Conservation (phyloP, 1,140 invertebrate genomes). For the Pseudobourletiella spinata region DNA sequence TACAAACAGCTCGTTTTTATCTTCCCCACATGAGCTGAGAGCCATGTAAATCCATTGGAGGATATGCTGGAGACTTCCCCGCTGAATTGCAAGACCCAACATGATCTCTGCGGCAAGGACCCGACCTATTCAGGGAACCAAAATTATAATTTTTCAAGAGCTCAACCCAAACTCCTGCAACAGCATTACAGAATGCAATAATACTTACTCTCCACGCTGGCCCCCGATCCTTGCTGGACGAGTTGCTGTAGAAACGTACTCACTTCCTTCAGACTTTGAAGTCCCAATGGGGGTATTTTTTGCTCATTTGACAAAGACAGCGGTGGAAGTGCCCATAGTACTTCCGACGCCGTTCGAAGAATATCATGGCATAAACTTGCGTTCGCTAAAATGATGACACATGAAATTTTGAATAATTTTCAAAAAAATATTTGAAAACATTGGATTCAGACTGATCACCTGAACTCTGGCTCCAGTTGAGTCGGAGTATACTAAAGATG, state of each 20-base stretch:
- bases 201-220: slow-evolving; percentile 45
- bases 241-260: slow-evolving; percentile 49
- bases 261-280: slow-evolving; percentile 48
- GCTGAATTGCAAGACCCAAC: slow-evolving; percentile 50
- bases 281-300: slow-evolving; percentile 50
- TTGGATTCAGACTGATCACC: no score
- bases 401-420: no score
- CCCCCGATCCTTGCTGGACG: slow-evolving; percentile 46
- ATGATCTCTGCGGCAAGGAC: slow-evolving; percentile 50
- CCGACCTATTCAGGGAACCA: no score
- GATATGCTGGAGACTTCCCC: slow-evolving; percentile 53
- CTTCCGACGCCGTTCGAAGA: slow-evolving; percentile 49
- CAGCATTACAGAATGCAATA: neutral
- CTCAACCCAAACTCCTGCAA: no score
- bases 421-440: no score
- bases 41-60: slow-evolving; percentile 58
- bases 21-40: slow-evolving; percentile 38
- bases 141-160: neutral
- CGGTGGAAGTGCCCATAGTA: slow-evolving; percentile 50
- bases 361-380: slow-evolving; percentile 38
- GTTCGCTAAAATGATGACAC: neutral
- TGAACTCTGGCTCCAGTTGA: slow-evolving; percentile 47
- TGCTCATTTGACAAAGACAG: slow-evolving; percentile 53
- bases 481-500: slow-evolving; percentile 51
- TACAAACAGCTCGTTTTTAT: slow-evolving; percentile 31